A percentile compares a stretch with the other conserved stretches of the same genome.
These are phyloP conservation scores for Sterna hirundo DNA, from an alignment of 2,113 vertebrate genomes.

Conservation along the genomic window DNA sequence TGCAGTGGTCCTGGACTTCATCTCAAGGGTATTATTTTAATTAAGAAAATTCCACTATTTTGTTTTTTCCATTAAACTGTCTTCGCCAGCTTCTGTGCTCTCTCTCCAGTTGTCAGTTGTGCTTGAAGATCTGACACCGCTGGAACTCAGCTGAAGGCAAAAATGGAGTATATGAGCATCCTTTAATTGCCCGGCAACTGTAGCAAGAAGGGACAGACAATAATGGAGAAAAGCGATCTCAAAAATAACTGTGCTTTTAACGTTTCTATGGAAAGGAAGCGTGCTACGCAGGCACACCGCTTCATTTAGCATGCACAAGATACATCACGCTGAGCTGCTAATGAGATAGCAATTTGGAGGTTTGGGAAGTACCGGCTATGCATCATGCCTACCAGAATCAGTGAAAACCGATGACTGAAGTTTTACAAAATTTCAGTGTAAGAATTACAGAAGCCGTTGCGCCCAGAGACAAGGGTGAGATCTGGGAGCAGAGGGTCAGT, in stretches of 20 bases:
- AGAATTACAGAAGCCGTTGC: neutral
- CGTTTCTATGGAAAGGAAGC: neutral
- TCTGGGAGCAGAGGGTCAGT: neutral
- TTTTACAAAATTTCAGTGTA: neutral
- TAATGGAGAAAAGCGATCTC: neutral
- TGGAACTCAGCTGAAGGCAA: neutral
- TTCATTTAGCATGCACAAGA: neutral
- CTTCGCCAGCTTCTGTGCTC: neutral
- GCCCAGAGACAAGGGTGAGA: neutral
- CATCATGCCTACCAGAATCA: neutral
- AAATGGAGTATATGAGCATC: neutral
- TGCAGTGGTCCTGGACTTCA: rapidly evolving
- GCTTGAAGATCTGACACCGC: neutral
- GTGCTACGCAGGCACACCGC: neutral
- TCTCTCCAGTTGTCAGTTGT: neutral
- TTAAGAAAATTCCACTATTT: neutral
- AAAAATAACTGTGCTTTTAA: conserved; percentile 1
- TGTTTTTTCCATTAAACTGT: neutral
- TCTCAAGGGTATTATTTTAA: neutral
- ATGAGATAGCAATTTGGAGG: conserved; percentile 26
- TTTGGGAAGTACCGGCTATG: neutral
- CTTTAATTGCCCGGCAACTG: neutral
- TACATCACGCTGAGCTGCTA: conserved; percentile 19
- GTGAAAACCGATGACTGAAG: neutral
- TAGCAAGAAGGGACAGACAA: neutral